Evolutionary conservation across 2,113 vertebrate genomes (phyloP), one percentile per base, ranked within the genome.

Genomic region (Caretta caretta): DNA sequence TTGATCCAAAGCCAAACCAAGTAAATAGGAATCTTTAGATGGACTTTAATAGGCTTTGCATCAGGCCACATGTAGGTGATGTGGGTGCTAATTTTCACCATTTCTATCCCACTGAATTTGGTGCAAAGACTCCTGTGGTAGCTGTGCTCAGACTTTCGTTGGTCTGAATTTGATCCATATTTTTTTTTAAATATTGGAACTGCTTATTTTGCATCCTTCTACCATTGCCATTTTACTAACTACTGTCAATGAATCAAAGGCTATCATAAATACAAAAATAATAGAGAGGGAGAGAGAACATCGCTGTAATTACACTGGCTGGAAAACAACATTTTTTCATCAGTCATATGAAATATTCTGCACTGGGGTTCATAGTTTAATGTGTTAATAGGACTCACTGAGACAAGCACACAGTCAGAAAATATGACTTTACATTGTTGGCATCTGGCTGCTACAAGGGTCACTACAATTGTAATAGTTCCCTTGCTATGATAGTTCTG

Each of bases 391-490:
- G 53, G 80, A 38, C 65, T 72, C 65, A 72, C n/a, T 72, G 65
- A 72, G 65, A 72, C n/a, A 72, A 72, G 65, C n/a, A 22, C n/a
- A 22, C 65, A 72, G n/a, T 22, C 35, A 22, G 31, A 72, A 19
- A 72, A 72, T 72, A 57, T 42, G 2, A 5, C 79, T 86, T 79
- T 65, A 69, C 83, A 42, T 62, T 93, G 82, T 76, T 91, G 54
- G 57, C 82, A 69, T 94, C 94, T 96, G 85, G 72, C 88, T 93
- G 59, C 59, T 93, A 81, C 79, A 86, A 75, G 57, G 42, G 83
- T 91, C 59, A 89, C 38, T 54, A 62, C 50, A 24, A 83, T 94
- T 96, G 80, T 96, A 96, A 90, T 90, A 90, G 90, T 83, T 86
- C 92, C 88, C 85, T 83, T 93, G 88, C 91, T 86, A 72, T 76